A percentile compares a stretch with the other conserved stretches of the same genome.
These are phyloP conservation scores for Drosophila ercepeae DNA, from an alignment of 1,140 invertebrate genomes.

Conservation along the genomic window DNA sequence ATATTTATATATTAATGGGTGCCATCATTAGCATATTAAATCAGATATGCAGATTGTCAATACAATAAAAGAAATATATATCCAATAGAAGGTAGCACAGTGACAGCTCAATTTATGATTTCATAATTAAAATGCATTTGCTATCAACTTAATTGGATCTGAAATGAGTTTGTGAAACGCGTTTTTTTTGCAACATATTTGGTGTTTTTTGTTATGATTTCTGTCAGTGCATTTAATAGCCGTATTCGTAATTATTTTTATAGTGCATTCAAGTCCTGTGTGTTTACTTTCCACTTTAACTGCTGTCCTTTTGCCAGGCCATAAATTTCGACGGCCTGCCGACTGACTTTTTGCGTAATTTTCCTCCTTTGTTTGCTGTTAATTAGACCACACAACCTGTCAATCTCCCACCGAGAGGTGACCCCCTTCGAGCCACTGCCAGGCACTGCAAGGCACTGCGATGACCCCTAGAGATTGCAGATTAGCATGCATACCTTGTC, in stretches of 20 bases:
- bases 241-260: not conserved
- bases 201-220: not conserved
- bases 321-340: slow-evolving; percentile 13
- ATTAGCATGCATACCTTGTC: slow-evolving; percentile 31
- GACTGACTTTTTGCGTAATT: slow-evolving; percentile 10
- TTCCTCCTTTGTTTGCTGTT: slow-evolving; percentile 34
- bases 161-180: too few relatives aligned
- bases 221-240: slow-evolving; percentile 1
- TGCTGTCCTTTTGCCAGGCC: not conserved
- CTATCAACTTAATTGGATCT: not conserved
- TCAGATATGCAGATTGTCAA: slow-evolving; percentile 1
- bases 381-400: slow-evolving; percentile 61
- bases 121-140: not conserved
- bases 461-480: slow-evolving; percentile 5
- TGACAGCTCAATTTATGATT: not conserved
- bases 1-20: slow-evolving; percentile 16
- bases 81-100: not conserved
- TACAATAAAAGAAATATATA: not conserved
- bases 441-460: not conserved
- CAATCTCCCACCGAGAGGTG: slow-evolving; percentile 12
- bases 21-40: slow-evolving; percentile 38
- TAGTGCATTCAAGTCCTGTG: not conserved
- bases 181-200: too few relatives aligned
- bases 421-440: too few relatives aligned
- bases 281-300: not conserved